Conservation (phyloP, 2,113 vertebrate species). For the Rhabdornis inornatus region DNA sequence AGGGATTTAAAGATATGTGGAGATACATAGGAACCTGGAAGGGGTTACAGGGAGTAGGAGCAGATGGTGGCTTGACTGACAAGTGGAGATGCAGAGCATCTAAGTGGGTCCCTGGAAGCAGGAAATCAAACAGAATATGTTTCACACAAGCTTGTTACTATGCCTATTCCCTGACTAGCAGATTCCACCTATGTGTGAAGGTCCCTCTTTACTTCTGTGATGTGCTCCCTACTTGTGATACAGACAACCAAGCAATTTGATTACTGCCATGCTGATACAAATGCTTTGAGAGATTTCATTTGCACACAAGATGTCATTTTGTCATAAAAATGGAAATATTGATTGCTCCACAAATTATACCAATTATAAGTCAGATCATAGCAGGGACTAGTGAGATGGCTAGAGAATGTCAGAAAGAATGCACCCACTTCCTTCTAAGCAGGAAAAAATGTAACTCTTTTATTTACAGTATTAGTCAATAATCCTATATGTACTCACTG, state of each 20-base stretch:
- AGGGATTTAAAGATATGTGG: background rate
- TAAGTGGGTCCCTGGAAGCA: background rate
- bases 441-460: background rate
- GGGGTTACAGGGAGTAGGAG: slow-evolving; percentile 10
- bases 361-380: background rate
- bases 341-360: background rate
- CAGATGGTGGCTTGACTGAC: slow-evolving; percentile 43
- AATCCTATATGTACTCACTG: background rate
- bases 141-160: background rate
- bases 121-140: background rate
- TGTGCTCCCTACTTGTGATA: background rate
- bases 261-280: background rate
- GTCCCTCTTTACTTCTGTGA: background rate
- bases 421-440: background rate
- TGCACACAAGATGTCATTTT: background rate
- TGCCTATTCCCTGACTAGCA: background rate
- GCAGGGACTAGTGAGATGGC: background rate
- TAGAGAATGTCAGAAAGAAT: background rate
- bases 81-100: background rate
- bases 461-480: background rate
- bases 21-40: background rate
- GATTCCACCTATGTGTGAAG: background rate
- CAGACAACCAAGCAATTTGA: background rate
- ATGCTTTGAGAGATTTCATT: background rate
- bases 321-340: background rate